These are phyloP conservation scores for Drosophila miranda DNA, from an alignment of 1,140 invertebrate genomes.

Conservation along the genomic window DNA sequence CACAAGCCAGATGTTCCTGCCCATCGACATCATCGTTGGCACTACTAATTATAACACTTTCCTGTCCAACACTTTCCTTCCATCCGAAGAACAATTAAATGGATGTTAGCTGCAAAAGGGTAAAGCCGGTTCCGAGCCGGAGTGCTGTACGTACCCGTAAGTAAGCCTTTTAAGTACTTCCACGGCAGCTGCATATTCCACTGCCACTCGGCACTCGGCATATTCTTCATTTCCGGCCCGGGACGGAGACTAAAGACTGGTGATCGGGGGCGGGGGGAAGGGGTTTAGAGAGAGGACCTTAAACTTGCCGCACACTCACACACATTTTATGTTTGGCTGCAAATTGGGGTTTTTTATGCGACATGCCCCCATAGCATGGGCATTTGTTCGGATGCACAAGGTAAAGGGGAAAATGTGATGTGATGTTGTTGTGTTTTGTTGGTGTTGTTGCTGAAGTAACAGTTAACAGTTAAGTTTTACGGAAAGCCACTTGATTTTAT, in stretches of 20 bases:
- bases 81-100: constrained; percentile 44
- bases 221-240: no score
- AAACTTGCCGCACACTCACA: constrained; percentile 43
- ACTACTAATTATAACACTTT: constrained; percentile 71
- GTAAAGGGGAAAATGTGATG: constrained; percentile 19
- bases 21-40: no score
- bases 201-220: background rate
- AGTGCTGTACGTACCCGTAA: no score
- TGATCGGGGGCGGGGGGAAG: no score
- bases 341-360: constrained; percentile 74
- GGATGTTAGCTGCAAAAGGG: constrained; percentile 17
- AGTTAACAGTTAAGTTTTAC: constrained; percentile 74
- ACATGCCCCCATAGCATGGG: constrained; percentile 33
- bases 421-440: constrained; percentile 3
- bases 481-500: constrained; percentile 76
- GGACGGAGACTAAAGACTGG: no score
- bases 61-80: constrained; percentile 1
- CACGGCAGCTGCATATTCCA: constrained; percentile 4
- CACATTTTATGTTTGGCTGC: constrained; percentile 56
- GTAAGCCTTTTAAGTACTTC: constrained; percentile 24
- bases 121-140: background rate
- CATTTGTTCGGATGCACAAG: constrained; percentile 13
- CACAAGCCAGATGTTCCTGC: no score
- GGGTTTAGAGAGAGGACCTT: constrained; percentile 37
- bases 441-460: constrained; percentile 54